Percentiles rank a stretch among this genome's conserved stretches.
Conservation (phyloP, 2,113 vertebrate genomes). For the Symphodus melops region DNA sequence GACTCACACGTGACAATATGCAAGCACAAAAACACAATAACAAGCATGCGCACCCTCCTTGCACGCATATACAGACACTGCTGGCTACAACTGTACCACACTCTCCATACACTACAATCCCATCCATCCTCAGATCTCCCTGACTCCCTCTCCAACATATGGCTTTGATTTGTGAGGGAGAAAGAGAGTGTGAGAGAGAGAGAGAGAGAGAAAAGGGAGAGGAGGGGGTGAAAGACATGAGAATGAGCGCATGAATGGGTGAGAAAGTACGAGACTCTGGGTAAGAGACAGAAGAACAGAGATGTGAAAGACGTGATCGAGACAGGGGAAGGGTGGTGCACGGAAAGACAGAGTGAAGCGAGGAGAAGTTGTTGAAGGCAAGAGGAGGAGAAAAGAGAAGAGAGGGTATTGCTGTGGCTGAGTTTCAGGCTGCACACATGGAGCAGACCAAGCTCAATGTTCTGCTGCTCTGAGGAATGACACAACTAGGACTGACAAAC, state of each 20-base stretch:
- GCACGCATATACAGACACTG: conserved; percentile 15
- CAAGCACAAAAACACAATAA: conserved; percentile 44
- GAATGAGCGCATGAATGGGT: conserved; percentile 38
- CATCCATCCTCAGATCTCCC: conserved; percentile 79
- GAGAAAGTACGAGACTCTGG: conserved; percentile 54
- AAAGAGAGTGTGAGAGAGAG: conserved; percentile 29
- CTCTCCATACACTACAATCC: conserved; percentile 70
- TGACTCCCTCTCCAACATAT: conserved; percentile 85
- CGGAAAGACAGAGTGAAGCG: conserved; percentile 34
- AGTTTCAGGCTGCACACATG: conserved; percentile 76
- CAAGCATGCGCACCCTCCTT: conserved; percentile 40
- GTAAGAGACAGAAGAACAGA: conserved; percentile 35
- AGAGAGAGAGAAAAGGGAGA: conserved; percentile 5
- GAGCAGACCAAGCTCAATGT: conserved; percentile 82
- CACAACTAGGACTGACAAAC: conserved; percentile 80
- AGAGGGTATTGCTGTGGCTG: conserved; percentile 62
- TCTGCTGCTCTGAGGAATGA: conserved; percentile 83
- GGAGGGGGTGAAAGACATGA: conserved; percentile 45
- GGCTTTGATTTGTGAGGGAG: conserved; percentile 86
- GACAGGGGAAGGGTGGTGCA: conserved; percentile 27
- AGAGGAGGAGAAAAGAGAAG: conserved; percentile 28
- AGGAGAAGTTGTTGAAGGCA: not conserved
- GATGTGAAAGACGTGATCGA: conserved; percentile 34
- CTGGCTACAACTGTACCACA: conserved; percentile 55
- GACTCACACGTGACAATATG: conserved; percentile 39